Percentiles rank a stretch among this genome's conserved stretches.
Evolutionary conservation across 2,113 vertebrate genomes (phyloP).

Genomic region (Aplodontia rufa): DNA sequence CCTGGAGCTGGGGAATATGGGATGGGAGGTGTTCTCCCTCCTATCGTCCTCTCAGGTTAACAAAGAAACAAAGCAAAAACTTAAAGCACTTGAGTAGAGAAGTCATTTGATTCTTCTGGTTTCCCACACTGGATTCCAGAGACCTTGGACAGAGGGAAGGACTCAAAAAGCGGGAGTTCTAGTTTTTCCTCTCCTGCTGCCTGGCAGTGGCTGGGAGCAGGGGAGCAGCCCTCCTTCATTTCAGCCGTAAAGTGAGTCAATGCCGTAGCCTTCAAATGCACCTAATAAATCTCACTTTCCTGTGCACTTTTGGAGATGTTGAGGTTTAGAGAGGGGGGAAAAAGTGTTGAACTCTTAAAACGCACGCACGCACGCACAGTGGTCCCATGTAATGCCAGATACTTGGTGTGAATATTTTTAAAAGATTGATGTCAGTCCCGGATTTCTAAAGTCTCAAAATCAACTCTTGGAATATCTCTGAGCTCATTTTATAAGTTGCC

Average conservation of each 20-base stretch:
- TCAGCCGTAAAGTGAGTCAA: not conserved
- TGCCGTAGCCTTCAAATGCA: not conserved
- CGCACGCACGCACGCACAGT: not conserved
- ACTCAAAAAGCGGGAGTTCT: not conserved
- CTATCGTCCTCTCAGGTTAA: not conserved
- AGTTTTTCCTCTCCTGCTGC: not conserved
- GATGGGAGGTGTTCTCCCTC: too few species aligned
- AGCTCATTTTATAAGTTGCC: conserved; percentile 27
- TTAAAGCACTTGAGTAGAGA: not conserved
- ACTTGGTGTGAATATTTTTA: conserved; percentile 21
- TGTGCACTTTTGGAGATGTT: not conserved
- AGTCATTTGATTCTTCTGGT: not conserved
- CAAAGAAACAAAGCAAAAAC: not conserved
- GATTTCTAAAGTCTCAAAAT: conserved; percentile 6
- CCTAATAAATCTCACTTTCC: not conserved
- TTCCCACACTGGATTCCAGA: not conserved
- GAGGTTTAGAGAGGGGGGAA: conserved; percentile 5
- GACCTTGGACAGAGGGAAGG: not conserved
- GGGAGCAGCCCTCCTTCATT: not conserved
- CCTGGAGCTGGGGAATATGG: not conserved
- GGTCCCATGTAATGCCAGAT: not conserved
- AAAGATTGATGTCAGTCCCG: not conserved
- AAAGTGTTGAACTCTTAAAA: conserved; percentile 29
- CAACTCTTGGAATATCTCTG: conserved; percentile 12
- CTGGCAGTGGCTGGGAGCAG: not conserved